Evolutionary conservation across 2,888 invertebrate genomes (phyloP).

Genomic region (Brachynemurus nebulosus): DNA sequence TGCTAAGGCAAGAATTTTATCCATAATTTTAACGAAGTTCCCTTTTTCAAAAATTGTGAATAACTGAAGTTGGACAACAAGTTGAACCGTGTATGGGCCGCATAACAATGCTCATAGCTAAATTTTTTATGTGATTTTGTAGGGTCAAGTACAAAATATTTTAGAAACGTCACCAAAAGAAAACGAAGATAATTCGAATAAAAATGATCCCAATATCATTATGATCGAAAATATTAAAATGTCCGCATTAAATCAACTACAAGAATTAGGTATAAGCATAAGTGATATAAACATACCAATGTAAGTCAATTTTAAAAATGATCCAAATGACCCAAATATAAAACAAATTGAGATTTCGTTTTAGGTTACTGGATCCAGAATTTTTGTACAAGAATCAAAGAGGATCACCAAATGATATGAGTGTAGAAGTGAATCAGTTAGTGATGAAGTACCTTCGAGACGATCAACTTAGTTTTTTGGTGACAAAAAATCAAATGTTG

Average conservation of each 20-base stretch:
- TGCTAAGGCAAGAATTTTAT: no score
- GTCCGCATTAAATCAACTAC: slow-evolving; percentile 28
- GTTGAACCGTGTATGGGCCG: no score
- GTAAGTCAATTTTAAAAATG: neutral
- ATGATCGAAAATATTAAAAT: no score
- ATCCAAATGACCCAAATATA: no score
- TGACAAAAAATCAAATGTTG: slow-evolving; percentile 23
- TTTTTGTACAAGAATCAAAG: no score
- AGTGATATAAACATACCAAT: slow-evolving; percentile 16
- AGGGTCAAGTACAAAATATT: slow-evolving; percentile 40
- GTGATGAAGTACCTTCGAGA: slow-evolving; percentile 40
- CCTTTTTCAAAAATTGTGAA: no score
- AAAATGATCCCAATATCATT: slow-evolving; percentile 22
- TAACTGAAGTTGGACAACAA: no score
- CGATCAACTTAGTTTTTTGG: slow-evolving; percentile 31
- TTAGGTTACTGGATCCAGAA: no score
- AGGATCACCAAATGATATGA: slow-evolving; percentile 34
- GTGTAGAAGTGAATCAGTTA: slow-evolving; percentile 39
- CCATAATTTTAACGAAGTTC: no score
- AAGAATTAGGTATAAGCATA: slow-evolving; percentile 27
- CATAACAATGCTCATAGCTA: no score
- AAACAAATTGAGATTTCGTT: no score
- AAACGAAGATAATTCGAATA: slow-evolving; percentile 18
- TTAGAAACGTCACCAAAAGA: slow-evolving; percentile 31
- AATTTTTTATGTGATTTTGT: slow-evolving; percentile 10